Conservation (phyloP, 1,140 invertebrate genomes). For the Megalopta genalis region DNA sequence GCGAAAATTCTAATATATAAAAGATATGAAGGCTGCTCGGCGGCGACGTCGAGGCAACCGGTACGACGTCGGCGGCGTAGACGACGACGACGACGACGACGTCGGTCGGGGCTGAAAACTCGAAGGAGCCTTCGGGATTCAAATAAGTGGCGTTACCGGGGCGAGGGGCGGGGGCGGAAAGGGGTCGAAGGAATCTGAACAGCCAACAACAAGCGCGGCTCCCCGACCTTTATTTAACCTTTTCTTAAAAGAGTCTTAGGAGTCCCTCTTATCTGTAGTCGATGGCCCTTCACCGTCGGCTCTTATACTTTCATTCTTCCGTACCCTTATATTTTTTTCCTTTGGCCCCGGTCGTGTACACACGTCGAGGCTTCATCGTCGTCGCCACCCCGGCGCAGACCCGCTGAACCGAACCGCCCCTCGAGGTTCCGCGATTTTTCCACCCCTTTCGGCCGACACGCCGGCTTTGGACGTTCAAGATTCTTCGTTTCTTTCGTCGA, state of each 20-base stretch:
- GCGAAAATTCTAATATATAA: slow-evolving; percentile 78
- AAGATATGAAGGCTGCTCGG: slow-evolving; percentile 74
- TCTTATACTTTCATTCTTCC: slow-evolving; percentile 65
- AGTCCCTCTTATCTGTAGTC: slow-evolving; percentile 75
- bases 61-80: neutral
- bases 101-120: slow-evolving; percentile 45
- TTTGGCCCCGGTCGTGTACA: slow-evolving; percentile 63
- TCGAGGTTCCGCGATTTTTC: slow-evolving; percentile 32
- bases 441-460: slow-evolving; percentile 36
- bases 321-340: slow-evolving; percentile 60
- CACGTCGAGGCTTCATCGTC: slow-evolving; percentile 63
- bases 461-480: slow-evolving; percentile 58
- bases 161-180: slow-evolving; percentile 10
- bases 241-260: slow-evolving; percentile 77
- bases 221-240: slow-evolving; percentile 78
- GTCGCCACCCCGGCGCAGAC: neutral
- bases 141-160: slow-evolving; percentile 67
- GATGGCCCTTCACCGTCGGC: slow-evolving; percentile 74
- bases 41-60: slow-evolving; percentile 42
- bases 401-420: slow-evolving; percentile 17
- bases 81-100: slow-evolving; percentile 15
- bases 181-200: slow-evolving; percentile 77
- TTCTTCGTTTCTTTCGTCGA: slow-evolving; percentile 67
- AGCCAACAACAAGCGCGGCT: slow-evolving; percentile 76
- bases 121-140: slow-evolving; percentile 68